These are phyloP conservation scores for Augochlora pura DNA, from an alignment of 1,140 invertebrate species.

Conservation along the genomic window DNA sequence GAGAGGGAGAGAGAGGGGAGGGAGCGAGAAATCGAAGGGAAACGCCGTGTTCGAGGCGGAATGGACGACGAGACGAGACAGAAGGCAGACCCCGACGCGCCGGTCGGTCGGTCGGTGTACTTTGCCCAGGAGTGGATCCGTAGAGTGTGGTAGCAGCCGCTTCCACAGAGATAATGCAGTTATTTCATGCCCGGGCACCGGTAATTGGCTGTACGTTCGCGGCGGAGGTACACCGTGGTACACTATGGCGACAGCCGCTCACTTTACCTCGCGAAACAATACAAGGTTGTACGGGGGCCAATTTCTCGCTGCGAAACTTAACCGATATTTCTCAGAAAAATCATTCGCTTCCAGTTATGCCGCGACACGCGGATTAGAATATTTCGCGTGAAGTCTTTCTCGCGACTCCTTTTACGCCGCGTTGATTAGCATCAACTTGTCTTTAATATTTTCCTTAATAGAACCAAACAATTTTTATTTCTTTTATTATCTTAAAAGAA, in stretches of 20 bases:
- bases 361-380: not conserved
- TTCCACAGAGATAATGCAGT: slow-evolving; percentile 78
- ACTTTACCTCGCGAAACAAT: slow-evolving; percentile 71
- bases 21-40: slow-evolving; percentile 50
- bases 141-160: slow-evolving; percentile 66
- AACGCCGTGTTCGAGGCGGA: slow-evolving; percentile 39
- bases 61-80: slow-evolving; percentile 35
- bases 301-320: slow-evolving; percentile 76
- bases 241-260: slow-evolving; percentile 27
- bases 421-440: too few relatives aligned
- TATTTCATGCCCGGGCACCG: slow-evolving; percentile 77
- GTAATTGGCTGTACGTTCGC: slow-evolving; percentile 78
- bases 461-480: too few relatives aligned
- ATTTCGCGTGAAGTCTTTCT: too few relatives aligned
- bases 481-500: too few relatives aligned
- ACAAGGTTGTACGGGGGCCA: slow-evolving; percentile 72
- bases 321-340: slow-evolving; percentile 71
- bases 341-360: slow-evolving; percentile 63
- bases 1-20: too few relatives aligned
- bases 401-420: too few relatives aligned
- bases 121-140: slow-evolving; percentile 40
- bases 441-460: too few relatives aligned
- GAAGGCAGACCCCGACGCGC: slow-evolving; percentile 24
- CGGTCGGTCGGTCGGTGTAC: slow-evolving; percentile 40
- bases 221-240: slow-evolving; percentile 64